phyloP scores from a whole-genome alignment of 2,797 vertebrate genomes.

The Myripristis murdjan region DNA sequence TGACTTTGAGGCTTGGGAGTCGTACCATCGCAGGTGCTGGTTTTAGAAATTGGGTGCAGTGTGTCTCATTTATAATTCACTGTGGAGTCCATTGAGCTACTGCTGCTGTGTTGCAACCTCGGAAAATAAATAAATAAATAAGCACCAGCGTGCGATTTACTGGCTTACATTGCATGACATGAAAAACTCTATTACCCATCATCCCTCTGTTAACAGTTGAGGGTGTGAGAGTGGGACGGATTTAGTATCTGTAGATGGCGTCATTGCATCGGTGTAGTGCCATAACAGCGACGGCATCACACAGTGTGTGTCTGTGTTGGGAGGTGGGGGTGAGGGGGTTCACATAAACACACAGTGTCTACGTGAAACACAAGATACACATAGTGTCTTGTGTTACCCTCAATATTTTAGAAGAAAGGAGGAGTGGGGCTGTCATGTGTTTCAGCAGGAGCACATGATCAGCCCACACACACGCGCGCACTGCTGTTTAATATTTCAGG shows the following conservation, averaged over 20 bases:
- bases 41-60: neutral
- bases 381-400: neutral
- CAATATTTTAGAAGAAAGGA: constrained; percentile 8
- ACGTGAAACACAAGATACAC: no score
- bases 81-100: no score
- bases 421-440: constrained; percentile 5
- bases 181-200: constrained; percentile 44
- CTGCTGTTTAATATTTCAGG: constrained; percentile 65
- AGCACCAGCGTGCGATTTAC: no score
- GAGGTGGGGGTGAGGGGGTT: no score
- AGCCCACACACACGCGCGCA: no score
- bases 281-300: neutral
- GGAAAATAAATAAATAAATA: no score
- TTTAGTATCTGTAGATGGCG: constrained; percentile 37
- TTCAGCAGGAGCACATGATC: no score
- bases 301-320: neutral
- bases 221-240: neutral
- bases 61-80: constrained; percentile 31
- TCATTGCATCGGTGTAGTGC: constrained; percentile 16
- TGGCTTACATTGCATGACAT: neutral
- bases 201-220: neutral
- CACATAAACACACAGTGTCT: no score
- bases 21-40: no score
- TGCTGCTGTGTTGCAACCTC: neutral
- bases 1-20: no score